phyloP scores from a whole-genome alignment of 2,113 vertebrate genomes.

The Callospermophilus lateralis region DNA sequence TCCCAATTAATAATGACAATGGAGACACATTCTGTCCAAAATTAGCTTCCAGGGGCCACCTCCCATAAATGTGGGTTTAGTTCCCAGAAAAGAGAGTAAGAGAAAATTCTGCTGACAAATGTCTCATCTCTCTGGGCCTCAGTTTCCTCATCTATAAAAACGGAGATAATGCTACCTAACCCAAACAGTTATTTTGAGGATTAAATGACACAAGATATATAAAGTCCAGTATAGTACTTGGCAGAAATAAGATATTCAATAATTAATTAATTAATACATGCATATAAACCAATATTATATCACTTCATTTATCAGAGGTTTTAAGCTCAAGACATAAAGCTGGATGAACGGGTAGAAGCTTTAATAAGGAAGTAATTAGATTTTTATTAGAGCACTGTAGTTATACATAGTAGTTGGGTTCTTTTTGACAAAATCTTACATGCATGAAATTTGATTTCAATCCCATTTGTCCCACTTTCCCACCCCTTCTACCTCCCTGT shows the following conservation, averaged over 20 bases:
- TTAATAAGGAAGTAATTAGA: background rate
- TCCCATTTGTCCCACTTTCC: too few species aligned
- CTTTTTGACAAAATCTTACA: too few species aligned
- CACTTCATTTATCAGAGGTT: background rate
- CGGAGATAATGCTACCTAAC: background rate
- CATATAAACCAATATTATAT: background rate
- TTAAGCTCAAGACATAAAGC: background rate
- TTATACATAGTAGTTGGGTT: too few species aligned
- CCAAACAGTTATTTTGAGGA: slow-evolving; percentile 10
- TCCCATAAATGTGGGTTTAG: background rate
- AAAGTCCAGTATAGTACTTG: background rate
- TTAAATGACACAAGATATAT: background rate
- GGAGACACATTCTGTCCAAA: background rate
- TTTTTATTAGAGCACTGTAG: background rate
- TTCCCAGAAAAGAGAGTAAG: background rate
- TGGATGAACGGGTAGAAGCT: background rate
- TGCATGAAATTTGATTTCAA: too few species aligned
- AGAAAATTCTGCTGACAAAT: background rate
- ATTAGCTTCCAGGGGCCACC: background rate
- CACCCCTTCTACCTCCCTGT: too few species aligned
- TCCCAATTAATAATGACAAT: background rate
- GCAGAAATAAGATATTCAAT: slow-evolving; percentile 33
- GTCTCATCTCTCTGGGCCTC: background rate
- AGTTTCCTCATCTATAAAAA: slow-evolving; percentile 1
- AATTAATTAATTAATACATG: background rate